Evolutionary conservation across 2,113 vertebrate genomes (phyloP).

Genomic region (Rhinolophus sinicus): DNA sequence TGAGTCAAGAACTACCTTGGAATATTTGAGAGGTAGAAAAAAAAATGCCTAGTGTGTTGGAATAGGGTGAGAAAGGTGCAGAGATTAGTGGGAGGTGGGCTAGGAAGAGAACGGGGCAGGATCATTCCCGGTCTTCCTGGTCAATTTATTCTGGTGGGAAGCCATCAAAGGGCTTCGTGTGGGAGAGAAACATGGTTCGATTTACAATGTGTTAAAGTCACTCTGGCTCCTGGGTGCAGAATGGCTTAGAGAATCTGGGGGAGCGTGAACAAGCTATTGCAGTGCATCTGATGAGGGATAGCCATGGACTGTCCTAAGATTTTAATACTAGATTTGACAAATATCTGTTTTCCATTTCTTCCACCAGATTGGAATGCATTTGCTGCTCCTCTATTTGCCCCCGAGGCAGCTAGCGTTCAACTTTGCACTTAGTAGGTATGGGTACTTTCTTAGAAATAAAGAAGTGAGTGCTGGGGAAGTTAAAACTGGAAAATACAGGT

Average conservation of each 20-base stretch:
- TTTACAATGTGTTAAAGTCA: background rate
- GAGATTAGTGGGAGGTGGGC: too few relatives aligned
- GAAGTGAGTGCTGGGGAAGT: background rate
- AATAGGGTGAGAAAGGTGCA: rapidly evolving
- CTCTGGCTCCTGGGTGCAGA: background rate
- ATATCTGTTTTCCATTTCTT: background rate
- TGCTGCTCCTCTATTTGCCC: background rate
- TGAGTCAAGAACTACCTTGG: background rate
- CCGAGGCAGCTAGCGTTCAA: background rate
- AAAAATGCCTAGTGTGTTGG: background rate
- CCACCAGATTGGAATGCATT: background rate
- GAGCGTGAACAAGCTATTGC: rapidly evolving
- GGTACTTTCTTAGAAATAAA: background rate
- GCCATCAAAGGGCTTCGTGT: background rate
- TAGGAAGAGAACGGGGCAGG: background rate
- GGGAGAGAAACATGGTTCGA: background rate
- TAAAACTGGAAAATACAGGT: conserved; percentile 51
- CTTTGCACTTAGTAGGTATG: background rate
- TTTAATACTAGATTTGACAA: background rate
- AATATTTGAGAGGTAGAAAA: background rate
- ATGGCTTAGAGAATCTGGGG: background rate
- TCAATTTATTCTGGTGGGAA: background rate
- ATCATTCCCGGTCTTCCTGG: background rate
- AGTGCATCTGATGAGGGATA: background rate
- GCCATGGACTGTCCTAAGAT: background rate